phyloP scores from a whole-genome alignment of 2,113 vertebrate species.

The Podiceps cristatus region DNA sequence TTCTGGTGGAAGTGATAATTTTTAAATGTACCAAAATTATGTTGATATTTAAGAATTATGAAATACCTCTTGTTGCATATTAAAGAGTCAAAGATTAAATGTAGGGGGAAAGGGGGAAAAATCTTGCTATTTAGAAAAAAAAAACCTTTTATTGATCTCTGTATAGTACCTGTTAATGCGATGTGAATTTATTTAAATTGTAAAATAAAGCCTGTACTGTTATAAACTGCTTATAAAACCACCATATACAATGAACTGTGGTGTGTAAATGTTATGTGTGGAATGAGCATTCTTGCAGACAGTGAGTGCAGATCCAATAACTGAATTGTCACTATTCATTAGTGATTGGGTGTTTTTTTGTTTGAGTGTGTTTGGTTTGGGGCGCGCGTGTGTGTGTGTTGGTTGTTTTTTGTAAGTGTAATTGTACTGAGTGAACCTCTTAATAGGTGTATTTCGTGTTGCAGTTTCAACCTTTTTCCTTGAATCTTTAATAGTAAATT shows the following conservation, averaged over 20 bases:
- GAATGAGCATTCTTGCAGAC: neutral
- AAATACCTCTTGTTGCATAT: neutral
- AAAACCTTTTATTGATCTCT: neutral
- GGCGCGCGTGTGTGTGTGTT: neutral
- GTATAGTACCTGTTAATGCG: neutral
- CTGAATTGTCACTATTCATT: neutral
- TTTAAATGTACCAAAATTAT: neutral
- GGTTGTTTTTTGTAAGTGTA: neutral
- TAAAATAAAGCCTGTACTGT: slow-evolving; percentile 30
- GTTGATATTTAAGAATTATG: neutral
- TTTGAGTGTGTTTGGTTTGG: neutral
- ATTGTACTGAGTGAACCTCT: neutral
- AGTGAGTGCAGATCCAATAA: neutral
- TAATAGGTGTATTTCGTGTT: neutral
- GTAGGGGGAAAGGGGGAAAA: neutral
- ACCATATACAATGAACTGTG: neutral
- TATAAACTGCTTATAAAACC: neutral
- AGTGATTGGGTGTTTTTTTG: neutral
- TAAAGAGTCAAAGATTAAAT: neutral
- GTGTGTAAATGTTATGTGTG: neutral
- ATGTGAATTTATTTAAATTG: neutral
- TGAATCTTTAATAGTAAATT: neutral
- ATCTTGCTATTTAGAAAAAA: neutral
- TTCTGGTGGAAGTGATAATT: neutral
- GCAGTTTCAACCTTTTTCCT: neutral